A percentile compares a stretch with the other conserved stretches of the same genome.
Evolutionary conservation across 2,797 vertebrate genomes (phyloP).

Genomic region (Hyperoplus immaculatus): DNA sequence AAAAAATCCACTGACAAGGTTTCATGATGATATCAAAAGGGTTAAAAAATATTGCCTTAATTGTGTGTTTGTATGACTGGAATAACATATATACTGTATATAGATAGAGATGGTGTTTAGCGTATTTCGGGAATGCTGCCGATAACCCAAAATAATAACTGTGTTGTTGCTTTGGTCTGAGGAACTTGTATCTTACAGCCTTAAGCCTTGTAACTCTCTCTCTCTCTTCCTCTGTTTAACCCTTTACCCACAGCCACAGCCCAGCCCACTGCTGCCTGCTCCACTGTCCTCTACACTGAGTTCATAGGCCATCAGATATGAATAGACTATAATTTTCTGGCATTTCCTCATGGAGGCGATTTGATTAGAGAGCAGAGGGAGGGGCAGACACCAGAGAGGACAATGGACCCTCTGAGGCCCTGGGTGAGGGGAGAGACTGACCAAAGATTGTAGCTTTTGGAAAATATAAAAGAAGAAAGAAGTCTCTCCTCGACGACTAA

Average conservation of each 20-base stretch:
- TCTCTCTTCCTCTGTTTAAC: conserved; percentile 20
- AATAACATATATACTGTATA: not conserved
- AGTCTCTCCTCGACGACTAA: not conserved
- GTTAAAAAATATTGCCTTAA: no score
- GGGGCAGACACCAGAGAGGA: conserved; percentile 67
- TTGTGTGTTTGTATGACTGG: not conserved
- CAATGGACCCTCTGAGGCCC: conserved; percentile 80
- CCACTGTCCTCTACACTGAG: conserved; percentile 40
- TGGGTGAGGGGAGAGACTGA: conserved; percentile 5
- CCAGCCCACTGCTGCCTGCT: conserved; percentile 15
- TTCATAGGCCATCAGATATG: conserved; percentile 83
- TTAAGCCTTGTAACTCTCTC: conserved; percentile 52
- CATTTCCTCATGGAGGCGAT: conserved; percentile 84
- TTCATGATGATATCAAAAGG: no score
- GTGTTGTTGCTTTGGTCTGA: conserved; percentile 44
- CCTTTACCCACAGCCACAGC: not conserved
- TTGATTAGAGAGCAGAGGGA: conserved; percentile 75
- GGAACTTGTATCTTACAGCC: conserved; percentile 50
- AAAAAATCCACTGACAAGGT: no score
- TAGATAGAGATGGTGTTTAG: conserved; percentile 11
- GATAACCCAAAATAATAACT: conserved; percentile 71
- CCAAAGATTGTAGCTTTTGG: conserved; percentile 3
- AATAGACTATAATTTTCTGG: conserved; percentile 84
- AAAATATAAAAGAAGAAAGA: not conserved
- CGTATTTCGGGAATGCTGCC: conserved; percentile 6